Conservation (phyloP, 2,888 invertebrate genomes). For the Petrolisthes cinctipes region DNA sequence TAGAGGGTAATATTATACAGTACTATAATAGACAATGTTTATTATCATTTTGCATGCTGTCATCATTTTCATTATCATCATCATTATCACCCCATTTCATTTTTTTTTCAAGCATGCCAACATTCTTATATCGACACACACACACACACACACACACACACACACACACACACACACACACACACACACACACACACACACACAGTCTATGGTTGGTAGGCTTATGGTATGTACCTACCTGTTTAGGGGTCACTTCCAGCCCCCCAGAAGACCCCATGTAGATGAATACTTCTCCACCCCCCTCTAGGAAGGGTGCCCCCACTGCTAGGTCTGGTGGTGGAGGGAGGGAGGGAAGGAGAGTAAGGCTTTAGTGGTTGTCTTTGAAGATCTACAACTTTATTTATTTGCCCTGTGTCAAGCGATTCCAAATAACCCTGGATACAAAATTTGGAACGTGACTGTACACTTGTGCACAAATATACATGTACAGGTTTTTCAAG, state of each 20-base stretch:
- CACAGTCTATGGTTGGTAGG: no score
- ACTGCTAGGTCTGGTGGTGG: constrained; percentile 40
- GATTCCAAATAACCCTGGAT: background rate
- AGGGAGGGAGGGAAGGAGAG: background rate
- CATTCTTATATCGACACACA: no score
- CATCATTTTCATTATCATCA: no score
- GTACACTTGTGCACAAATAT: background rate
- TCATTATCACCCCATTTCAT: no score
- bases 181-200: no score
- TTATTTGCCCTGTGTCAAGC: background rate
- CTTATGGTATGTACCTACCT: no score
- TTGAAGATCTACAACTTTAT: background rate
- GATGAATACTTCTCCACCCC: constrained; percentile 36
- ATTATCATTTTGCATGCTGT: no score
- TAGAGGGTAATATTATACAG: no score
- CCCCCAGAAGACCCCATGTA: constrained; percentile 34
- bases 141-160: no score
- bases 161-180: no score
- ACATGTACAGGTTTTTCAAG: background rate
- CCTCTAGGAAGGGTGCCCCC: constrained; percentile 32
- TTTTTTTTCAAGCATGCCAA: no score
- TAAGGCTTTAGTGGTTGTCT: background rate
- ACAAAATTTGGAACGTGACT: background rate
- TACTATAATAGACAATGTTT: no score
- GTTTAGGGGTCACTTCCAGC: constrained; percentile 14